Conservation (phyloP, 2,113 vertebrate genomes). For the Semicossyphus pulcher region DNA sequence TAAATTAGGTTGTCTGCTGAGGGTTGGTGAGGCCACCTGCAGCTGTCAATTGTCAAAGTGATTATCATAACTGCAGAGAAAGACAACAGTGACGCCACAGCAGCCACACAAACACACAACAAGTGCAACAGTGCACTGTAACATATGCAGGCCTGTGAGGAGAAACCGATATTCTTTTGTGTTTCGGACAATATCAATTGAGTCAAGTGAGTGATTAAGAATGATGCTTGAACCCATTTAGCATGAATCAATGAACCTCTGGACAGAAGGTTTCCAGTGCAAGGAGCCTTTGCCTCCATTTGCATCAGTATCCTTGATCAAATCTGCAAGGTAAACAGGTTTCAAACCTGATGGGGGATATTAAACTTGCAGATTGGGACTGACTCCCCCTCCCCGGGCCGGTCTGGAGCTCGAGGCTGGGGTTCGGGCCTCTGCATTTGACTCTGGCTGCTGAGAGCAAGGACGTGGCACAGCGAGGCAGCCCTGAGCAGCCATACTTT, state of each 20-base stretch:
- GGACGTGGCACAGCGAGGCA: conserved; percentile 75
- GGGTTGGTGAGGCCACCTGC: conserved; percentile 73
- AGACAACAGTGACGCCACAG: conserved; percentile 37
- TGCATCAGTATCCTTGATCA: conserved; percentile 81
- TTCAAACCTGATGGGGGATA: conserved; percentile 82
- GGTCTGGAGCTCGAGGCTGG: conserved; percentile 62
- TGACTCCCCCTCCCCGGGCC: conserved; percentile 61
- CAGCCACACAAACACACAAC: conserved; percentile 38
- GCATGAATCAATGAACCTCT: conserved; percentile 78
- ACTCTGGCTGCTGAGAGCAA: conserved; percentile 77
- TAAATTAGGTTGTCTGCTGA: conserved; percentile 77
- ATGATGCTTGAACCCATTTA: conserved; percentile 75
- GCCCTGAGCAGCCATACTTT: conserved; percentile 82
- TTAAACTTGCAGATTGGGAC: conserved; percentile 82
- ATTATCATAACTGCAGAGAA: conserved; percentile 66
- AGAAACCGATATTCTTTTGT: conserved; percentile 53
- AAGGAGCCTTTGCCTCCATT: conserved; percentile 76
- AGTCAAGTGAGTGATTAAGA: conserved; percentile 72
- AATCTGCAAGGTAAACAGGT: conserved; percentile 83
- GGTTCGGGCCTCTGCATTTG: conserved; percentile 66
- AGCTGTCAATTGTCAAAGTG: conserved; percentile 71
- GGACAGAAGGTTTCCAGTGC: conserved; percentile 72
- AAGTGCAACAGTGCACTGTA: conserved; percentile 9
- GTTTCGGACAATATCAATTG: conserved; percentile 70
- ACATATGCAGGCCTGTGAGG: conserved; percentile 18